phyloP scores from a whole-genome alignment of 30 jellyfish, hydroid and myxozoan genomes.

The Cassiopea andromeda region DNA sequence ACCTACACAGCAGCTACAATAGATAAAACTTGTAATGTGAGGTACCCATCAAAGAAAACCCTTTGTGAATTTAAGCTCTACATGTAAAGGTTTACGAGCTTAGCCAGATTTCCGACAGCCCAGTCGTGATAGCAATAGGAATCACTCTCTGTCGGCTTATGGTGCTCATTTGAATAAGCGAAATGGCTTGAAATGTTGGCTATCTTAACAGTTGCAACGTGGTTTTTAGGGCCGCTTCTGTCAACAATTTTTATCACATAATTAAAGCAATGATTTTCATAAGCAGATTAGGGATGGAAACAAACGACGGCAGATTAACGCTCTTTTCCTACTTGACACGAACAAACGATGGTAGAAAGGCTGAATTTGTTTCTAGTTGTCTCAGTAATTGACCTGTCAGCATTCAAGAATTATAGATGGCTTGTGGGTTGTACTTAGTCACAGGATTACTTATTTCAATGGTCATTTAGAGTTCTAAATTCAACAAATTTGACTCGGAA shows the following conservation, averaged over 20 bases:
- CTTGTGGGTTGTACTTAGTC: slow-evolving; percentile 48
- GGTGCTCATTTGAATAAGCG: slow-evolving; percentile 33
- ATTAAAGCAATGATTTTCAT: slow-evolving; percentile 66
- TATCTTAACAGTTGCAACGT: slow-evolving; percentile 31
- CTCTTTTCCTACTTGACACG: slow-evolving; percentile 37
- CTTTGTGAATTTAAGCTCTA: slow-evolving; percentile 9
- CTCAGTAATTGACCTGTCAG: slow-evolving; percentile 53
- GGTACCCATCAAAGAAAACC: not conserved
- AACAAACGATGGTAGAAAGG: slow-evolving; percentile 29
- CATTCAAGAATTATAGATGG: slow-evolving; percentile 9
- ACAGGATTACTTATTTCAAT: slow-evolving; percentile 12
- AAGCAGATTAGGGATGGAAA: slow-evolving; percentile 59
- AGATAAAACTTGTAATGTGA: not conserved
- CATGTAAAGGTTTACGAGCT: slow-evolving; percentile 40
- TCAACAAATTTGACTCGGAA: not conserved
- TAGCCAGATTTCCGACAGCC: slow-evolving; percentile 85
- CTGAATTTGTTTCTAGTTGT: slow-evolving; percentile 7
- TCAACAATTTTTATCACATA: slow-evolving; percentile 75
- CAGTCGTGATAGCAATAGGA: slow-evolving; percentile 68
- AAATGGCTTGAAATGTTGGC: slow-evolving; percentile 62
- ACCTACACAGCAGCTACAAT: not conserved
- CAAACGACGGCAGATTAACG: slow-evolving; percentile 70
- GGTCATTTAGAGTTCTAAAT: slow-evolving; percentile 1
- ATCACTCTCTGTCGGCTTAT: slow-evolving; percentile 65
- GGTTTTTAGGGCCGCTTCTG: slow-evolving; percentile 52